Conservation (phyloP, 2,888 invertebrate species). For the Netelia melanura region DNA sequence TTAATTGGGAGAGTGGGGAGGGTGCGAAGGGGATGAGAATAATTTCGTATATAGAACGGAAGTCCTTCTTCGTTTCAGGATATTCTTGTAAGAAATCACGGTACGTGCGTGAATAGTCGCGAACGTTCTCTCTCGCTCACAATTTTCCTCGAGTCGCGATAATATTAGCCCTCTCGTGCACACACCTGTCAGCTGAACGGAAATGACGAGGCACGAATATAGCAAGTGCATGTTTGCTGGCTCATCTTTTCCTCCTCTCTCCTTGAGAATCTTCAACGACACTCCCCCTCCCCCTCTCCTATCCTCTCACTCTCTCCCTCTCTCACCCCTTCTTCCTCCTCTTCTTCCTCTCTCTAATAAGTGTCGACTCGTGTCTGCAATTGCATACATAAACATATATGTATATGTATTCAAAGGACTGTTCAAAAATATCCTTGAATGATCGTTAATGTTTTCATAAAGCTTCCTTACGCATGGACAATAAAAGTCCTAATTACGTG, state of each 20-base stretch:
- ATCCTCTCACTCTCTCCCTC: too few species aligned
- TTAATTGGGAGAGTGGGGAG: too few species aligned
- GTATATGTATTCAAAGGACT: conserved; percentile 39
- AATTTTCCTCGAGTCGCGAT: conserved; percentile 62
- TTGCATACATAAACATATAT: conserved; percentile 39
- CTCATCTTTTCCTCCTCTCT: conserved; percentile 63
- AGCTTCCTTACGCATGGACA: conserved; percentile 79
- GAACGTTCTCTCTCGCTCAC: not conserved
- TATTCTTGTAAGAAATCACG: conserved; percentile 59
- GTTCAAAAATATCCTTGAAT: conserved; percentile 76
- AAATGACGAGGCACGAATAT: conserved; percentile 77
- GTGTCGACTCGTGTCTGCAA: conserved; percentile 43
- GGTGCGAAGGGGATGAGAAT: too few species aligned
- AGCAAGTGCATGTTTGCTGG: conserved; percentile 67
- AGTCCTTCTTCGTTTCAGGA: conserved; percentile 40
- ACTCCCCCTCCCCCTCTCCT: not conserved
- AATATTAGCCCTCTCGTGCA: conserved; percentile 61
- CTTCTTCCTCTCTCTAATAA: not conserved
- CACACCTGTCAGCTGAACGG: conserved; percentile 73
- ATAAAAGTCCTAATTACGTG: conserved; percentile 81
- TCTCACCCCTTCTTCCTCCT: too few species aligned
- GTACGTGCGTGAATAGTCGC: conserved; percentile 53
- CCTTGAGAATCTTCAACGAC: conserved; percentile 44
- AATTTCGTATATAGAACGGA: conserved; percentile 58
- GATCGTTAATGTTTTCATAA: conserved; percentile 82